Evolutionary conservation across 2,888 invertebrate genomes (phyloP), one percentile per base, ranked within the genome.

Genomic region (Endomychus coccineus): DNA sequence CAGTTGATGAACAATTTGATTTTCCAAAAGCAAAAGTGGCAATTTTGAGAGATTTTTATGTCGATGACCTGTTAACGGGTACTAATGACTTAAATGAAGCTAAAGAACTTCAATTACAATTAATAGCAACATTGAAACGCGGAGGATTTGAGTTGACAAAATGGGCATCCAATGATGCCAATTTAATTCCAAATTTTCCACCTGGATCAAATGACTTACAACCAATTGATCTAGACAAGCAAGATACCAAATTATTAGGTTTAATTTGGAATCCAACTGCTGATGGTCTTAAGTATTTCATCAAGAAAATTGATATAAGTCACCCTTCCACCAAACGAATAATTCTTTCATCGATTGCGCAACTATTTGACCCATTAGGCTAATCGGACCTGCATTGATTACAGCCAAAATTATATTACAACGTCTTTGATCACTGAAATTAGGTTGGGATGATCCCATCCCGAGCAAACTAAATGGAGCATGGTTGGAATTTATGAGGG

Each of bases 61-160:
- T 61, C 6, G 56, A 61, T 32, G 57, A 59, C 39, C 32, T 52
- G 1, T 27, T 54, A 12, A 33, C 44, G 9, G 54, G 53, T 7
- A 41, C 40, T 2, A 14, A 36, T 11, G 39, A 45, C 6, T 7
- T 44, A 1, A 40, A 43, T 4, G 27, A 51, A 30, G 49, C 49
- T 1, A 38, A 31, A 29, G 14, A 13, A 5, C 16, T 28, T 3
- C 12, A 14, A 10, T 16, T 10, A 14, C 5, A 11, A 4, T 10
- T 40, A 4, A 39, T 6, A 10, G 13, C 24, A 11, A 22, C 40
- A 10, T 14, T 40, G 4, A 17, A 7, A 3, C 16, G 10, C 2
- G 23, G 12, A 24, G 38, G 38, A 7, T 40, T 40, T 25, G 11
- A 17, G 7, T 12, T 40, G n/a, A 2, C 38, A 28, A 28, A 40